Evolutionary conservation across 2,113 vertebrate species (phyloP), one percentile per base, ranked within the genome.

Genomic region (Geococcyx californianus): DNA sequence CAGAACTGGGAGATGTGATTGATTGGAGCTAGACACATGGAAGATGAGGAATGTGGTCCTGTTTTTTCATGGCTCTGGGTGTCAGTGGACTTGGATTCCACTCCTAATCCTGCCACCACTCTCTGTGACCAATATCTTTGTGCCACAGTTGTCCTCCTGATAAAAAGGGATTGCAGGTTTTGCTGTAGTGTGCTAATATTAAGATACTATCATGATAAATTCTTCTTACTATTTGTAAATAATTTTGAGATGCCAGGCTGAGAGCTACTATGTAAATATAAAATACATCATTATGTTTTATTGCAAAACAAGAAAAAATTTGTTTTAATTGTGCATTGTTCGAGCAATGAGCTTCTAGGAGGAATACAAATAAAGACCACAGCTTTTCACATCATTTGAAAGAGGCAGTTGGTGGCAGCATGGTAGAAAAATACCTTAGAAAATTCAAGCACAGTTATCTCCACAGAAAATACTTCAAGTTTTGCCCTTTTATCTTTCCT

Each of bases 401-500:
- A 93, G 85, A 94, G 29, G 40, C 28, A 58, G 49, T 90, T 89
- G 60, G 64, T 87, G 90, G 26, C 68, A 88, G 66, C 17, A 9
- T 94, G 79, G 68, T 34, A 90, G 76, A 42, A 93, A 93, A 47
- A 51, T 44, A 72, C 3, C 7, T 52, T 38, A 70, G 52, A 69
- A 94, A 94, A 94, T 93, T 92, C 59, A 94, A 87, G 38, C 29
- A 59, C 33, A 51, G 76, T 80, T 15, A 64, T 85, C 26, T 63
- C 42, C 56, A 44, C 36, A 60, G 55, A 83, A 94, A 72, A 78
- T 63, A 42, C 38, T 87, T 90, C 19, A 64, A 16, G 9, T 86
- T 91, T 88, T 88, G 34, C 63, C 75, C 58, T 95, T 94, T 93
- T 77, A 80, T 85, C 78, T 90, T 90, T 84, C n/a, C 29, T 87